Conservation (phyloP, 2,888 invertebrate species). For the Drosophila conformis region DNA sequence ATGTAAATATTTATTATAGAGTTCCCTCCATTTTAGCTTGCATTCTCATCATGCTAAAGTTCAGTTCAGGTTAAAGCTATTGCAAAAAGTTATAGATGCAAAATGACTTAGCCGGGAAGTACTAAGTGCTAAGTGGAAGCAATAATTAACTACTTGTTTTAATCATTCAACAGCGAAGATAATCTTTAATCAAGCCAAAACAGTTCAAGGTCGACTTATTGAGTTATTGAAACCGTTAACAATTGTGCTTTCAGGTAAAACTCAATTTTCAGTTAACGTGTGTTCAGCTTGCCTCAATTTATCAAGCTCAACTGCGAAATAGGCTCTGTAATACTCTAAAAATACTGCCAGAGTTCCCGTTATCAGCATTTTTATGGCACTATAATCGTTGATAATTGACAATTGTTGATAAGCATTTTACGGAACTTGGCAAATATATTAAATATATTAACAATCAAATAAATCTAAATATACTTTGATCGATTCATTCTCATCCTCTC, state of each 20-base stretch:
- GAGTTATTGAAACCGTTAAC: neutral
- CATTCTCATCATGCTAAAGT: neutral
- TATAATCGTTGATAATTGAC: conserved; percentile 41
- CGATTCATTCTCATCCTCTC: neutral
- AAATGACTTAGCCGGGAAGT: no score
- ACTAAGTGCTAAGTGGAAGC: neutral
- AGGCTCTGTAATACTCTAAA: conserved; percentile 22
- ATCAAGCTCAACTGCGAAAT: neutral
- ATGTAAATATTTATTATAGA: fast-evolving
- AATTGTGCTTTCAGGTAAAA: neutral
- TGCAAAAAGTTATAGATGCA: neutral
- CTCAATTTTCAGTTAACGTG: neutral
- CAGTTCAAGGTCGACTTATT: no score
- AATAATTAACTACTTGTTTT: neutral
- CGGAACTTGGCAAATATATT: neutral
- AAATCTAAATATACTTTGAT: neutral
- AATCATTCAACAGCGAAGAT: neutral
- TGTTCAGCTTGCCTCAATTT: neutral
- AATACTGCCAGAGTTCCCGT: conserved; percentile 12
- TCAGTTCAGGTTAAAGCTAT: neutral
- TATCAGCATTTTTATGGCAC: conserved; percentile 34
- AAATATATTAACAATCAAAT: neutral
- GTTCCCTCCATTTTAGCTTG: neutral
- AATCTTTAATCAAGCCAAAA: neutral
- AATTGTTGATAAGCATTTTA: conserved; percentile 37